A percentile compares a stretch with the other conserved stretches of the same genome.
phyloP scores from a whole-genome alignment of 2,113 vertebrate genomes.

The Tetrao urogallus region DNA sequence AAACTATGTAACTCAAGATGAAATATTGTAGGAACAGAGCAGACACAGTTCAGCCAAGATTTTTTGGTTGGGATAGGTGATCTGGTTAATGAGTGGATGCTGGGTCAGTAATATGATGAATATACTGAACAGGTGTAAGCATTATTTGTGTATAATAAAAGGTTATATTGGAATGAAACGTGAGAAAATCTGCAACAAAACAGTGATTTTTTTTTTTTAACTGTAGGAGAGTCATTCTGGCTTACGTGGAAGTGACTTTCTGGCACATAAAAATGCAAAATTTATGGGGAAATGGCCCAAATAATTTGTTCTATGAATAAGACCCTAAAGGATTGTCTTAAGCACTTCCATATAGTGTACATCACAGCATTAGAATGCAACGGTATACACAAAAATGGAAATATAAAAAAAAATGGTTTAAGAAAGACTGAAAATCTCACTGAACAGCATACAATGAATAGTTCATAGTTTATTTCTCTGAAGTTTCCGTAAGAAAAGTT shows the following conservation, averaged over 20 bases:
- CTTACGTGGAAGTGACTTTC: conserved; percentile 30
- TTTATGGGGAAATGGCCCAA: conserved; percentile 71
- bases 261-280: conserved; percentile 50
- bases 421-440: conserved; percentile 58
- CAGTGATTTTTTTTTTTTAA: background rate
- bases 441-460: conserved; percentile 41
- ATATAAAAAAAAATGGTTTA: background rate
- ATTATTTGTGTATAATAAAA: conserved; percentile 12
- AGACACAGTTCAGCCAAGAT: background rate
- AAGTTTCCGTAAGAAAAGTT: conserved; percentile 8
- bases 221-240: background rate
- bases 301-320: conserved; percentile 66
- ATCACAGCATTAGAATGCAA: conserved; percentile 72
- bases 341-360: conserved; percentile 68
- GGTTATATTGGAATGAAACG: background rate
- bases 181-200: background rate
- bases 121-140: background rate
- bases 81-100: background rate
- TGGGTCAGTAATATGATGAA: background rate
- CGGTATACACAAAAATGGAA: conserved; percentile 60
- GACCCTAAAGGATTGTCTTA: conserved; percentile 72
- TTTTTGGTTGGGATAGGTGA: conserved; percentile 2
- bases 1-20: background rate
- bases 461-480: conserved; percentile 31
- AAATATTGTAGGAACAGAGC: background rate